These are phyloP conservation scores for Bactericera cockerelli DNA, from an alignment of 1,140 invertebrate genomes.

Conservation along the genomic window DNA sequence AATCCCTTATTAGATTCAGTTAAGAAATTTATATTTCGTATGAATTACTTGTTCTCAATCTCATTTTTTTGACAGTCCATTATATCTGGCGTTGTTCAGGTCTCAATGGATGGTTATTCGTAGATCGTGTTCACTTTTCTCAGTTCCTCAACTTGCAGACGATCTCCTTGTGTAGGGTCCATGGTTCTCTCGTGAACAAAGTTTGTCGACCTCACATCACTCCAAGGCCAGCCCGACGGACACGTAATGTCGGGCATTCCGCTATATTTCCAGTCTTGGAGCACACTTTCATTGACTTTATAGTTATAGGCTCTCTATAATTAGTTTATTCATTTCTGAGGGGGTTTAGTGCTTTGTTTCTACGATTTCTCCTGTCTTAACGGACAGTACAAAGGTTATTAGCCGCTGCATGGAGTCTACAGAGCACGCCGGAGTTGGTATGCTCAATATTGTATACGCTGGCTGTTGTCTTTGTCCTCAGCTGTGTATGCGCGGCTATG, in stretches of 20 bases:
- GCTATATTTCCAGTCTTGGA: constrained; percentile 4
- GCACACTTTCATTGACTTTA: constrained; percentile 8
- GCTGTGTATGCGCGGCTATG: no score
- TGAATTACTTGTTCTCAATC: no score
- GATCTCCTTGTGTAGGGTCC: neutral
- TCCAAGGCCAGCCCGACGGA: neutral
- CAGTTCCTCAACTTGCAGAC: no score
- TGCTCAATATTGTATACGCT: no score
- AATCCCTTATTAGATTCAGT: no score
- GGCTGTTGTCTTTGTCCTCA: no score
- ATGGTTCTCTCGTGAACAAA: neutral
- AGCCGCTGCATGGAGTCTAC: neutral
- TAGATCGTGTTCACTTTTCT: no score
- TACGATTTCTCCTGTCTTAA: constrained; percentile 2
- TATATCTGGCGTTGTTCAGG: no score
- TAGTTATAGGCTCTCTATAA: constrained; percentile 7
- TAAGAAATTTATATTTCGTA: no score
- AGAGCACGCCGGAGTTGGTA: no score
- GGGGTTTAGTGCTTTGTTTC: neutral
- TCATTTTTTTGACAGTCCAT: no score
- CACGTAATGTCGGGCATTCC: constrained; percentile 8
- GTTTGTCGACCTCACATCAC: constrained; percentile 4
- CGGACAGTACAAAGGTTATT: constrained; percentile 7
- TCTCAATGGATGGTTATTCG: no score
- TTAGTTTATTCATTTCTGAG: constrained; percentile 7